Evolutionary conservation across 2,113 vertebrate species (phyloP).

Genomic region (Dendropsophus ebraccatus): DNA sequence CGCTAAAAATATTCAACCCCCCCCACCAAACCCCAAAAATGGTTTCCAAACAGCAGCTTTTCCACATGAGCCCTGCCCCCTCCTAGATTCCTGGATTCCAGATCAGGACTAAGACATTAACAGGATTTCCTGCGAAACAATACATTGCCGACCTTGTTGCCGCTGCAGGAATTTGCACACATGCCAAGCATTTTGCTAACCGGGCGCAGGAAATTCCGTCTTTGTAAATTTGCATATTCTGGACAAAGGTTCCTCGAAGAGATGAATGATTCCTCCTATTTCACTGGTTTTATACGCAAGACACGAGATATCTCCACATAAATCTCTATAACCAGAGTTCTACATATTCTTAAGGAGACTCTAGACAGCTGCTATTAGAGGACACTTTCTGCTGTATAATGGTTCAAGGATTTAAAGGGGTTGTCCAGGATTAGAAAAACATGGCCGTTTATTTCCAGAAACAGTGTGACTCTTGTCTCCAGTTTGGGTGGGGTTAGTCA

Average conservation of each 20-base stretch:
- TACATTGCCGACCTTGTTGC: neutral
- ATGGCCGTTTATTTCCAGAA: too few relatives aligned
- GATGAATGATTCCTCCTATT: slow-evolving; percentile 5
- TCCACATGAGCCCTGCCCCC: neutral
- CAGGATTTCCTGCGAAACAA: slow-evolving; percentile 52
- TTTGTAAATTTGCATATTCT: neutral
- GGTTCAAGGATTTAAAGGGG: too few relatives aligned
- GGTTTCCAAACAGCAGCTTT: neutral
- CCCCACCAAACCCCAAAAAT: too few relatives aligned
- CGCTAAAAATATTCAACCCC: neutral
- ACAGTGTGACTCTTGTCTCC: too few relatives aligned
- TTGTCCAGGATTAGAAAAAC: too few relatives aligned
- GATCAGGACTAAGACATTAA: slow-evolving; percentile 31
- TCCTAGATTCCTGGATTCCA: slow-evolving; percentile 3
- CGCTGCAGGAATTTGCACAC: slow-evolving; percentile 20
- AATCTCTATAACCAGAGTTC: neutral
- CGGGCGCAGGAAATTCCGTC: slow-evolving; percentile 29
- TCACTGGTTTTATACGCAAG: neutral
- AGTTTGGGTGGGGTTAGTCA: too few relatives aligned
- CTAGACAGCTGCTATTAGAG: too few relatives aligned
- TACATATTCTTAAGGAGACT: neutral
- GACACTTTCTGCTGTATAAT: too few relatives aligned
- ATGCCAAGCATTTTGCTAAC: neutral
- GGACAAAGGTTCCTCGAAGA: slow-evolving; percentile 15
- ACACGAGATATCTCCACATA: neutral